Evolutionary conservation across 2,888 invertebrate genomes (phyloP).

Genomic region (Pinctada fucata): DNA sequence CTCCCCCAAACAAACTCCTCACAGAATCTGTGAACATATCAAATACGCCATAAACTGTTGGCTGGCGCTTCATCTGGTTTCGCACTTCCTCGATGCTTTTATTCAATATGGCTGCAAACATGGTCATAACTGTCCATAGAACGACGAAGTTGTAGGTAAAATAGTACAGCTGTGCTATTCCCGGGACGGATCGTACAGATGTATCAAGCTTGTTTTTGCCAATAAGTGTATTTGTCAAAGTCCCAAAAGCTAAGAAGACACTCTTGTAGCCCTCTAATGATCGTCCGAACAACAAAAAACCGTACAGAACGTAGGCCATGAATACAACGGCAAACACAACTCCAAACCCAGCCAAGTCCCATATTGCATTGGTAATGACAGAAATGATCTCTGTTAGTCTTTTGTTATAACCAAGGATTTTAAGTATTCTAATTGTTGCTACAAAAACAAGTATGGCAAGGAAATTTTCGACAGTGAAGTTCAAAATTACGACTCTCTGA

Average conservation of each 20-base stretch:
- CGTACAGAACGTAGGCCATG: not conserved
- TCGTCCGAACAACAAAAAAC: conserved; percentile 14
- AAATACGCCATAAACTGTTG: not conserved
- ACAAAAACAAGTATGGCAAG: conserved; percentile 56
- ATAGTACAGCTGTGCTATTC: conserved; percentile 16
- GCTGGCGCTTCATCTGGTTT: not conserved
- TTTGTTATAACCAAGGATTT: conserved; percentile 61
- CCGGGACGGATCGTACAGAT: not conserved
- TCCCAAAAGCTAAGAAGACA: not conserved
- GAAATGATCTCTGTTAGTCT: conserved; percentile 45
- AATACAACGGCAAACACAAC: conserved; percentile 14
- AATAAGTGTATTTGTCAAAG: conserved; percentile 13
- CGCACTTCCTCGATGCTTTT: conserved; percentile 16
- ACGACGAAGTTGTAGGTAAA: conserved; percentile 12
- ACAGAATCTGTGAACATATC: not conserved
- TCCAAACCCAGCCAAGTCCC: conserved; percentile 38
- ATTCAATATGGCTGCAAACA: conserved; percentile 24
- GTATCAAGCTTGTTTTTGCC: conserved; percentile 13
- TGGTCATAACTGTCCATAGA: conserved; percentile 5
- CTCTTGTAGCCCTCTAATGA: not conserved
- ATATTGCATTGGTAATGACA: conserved; percentile 50
- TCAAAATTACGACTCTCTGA: conserved; percentile 58
- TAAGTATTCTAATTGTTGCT: conserved; percentile 54
- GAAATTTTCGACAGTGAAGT: conserved; percentile 49
- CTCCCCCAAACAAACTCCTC: not conserved